These are phyloP conservation scores for Drosophila varians DNA, from an alignment of 1,140 invertebrate species.

Conservation along the genomic window DNA sequence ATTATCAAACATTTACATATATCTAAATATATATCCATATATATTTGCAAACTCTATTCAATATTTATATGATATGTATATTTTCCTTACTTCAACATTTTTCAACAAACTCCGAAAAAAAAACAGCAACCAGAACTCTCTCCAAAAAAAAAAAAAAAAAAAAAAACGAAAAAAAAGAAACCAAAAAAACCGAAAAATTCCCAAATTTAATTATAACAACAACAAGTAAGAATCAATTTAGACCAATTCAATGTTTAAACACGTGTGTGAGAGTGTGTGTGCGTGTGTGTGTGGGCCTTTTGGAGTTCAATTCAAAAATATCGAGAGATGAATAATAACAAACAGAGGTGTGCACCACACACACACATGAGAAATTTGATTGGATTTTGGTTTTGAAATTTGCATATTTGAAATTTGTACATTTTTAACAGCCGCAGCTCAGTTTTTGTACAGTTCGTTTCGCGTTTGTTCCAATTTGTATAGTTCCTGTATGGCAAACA, in stretches of 20 bases:
- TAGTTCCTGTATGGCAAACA: constrained; percentile 47
- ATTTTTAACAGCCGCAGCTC: constrained; percentile 53
- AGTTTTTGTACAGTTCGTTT: constrained; percentile 56
- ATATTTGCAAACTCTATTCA: constrained; percentile 78
- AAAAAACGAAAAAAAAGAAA: constrained; percentile 42
- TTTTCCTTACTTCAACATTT: constrained; percentile 67
- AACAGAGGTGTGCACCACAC: constrained; percentile 34
- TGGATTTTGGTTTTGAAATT: constrained; percentile 73
- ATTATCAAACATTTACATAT: constrained; percentile 68
- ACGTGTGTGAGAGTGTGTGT: constrained; percentile 22
- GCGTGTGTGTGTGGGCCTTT: constrained; percentile 11
- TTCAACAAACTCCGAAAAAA: constrained; percentile 52
- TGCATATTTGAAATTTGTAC: constrained; percentile 69
- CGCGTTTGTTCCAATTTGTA: constrained; percentile 53
- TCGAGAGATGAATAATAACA: constrained; percentile 48
- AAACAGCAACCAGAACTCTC: constrained; percentile 44
- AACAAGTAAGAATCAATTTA: constrained; percentile 57
- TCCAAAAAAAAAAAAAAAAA: too few species aligned
- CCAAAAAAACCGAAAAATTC: constrained; percentile 33
- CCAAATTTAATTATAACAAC: constrained; percentile 36
- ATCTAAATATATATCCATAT: constrained; percentile 68
- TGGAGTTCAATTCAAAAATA: constrained; percentile 25
- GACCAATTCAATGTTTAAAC: constrained; percentile 49
- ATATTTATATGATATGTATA: constrained; percentile 82
- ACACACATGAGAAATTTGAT: constrained; percentile 58